Percentiles rank a stretch among this genome's conserved stretches.
These are phyloP conservation scores for Sarcophaga variegata DNA, from an alignment of 2,888 invertebrate species.

Conservation along the genomic window DNA sequence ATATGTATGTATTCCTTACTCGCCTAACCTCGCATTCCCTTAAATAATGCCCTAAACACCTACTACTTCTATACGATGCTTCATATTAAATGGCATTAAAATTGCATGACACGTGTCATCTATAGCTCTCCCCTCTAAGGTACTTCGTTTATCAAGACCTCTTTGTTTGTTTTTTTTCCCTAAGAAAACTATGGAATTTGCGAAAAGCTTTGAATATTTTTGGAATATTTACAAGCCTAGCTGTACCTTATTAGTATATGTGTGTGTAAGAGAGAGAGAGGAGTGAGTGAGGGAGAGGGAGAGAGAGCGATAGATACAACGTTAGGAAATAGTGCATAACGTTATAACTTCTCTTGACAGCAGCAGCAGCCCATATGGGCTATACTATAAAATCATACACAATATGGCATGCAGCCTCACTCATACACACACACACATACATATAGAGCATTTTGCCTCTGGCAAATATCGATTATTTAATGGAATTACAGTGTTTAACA, in stretches of 20 bases:
- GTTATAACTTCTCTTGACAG: not conserved
- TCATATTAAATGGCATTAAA: not conserved
- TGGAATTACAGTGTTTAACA: not conserved
- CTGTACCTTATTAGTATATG: not conserved
- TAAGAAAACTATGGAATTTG: not conserved
- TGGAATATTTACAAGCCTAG: not conserved
- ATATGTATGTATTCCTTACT: too few species aligned
- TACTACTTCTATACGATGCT: not conserved
- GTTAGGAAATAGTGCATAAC: slow-evolving; percentile 14
- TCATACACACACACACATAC: not conserved
- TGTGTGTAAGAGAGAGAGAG: too few species aligned
- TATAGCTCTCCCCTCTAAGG: not conserved
- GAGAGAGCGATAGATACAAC: too few species aligned
- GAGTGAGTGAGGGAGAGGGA: too few species aligned
- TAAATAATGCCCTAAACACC: too few species aligned
- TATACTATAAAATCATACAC: not conserved
- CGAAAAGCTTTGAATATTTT: not conserved
- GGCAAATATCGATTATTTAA: not conserved
- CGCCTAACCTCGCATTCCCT: too few species aligned
- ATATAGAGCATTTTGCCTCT: not conserved
- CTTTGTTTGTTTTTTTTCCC: not conserved
- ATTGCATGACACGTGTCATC: not conserved
- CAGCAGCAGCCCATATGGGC: not conserved
- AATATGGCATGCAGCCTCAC: not conserved
- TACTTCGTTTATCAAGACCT: not conserved